Conservation (phyloP, 2,888 invertebrate genomes). For the Alloplasta piceator region DNA sequence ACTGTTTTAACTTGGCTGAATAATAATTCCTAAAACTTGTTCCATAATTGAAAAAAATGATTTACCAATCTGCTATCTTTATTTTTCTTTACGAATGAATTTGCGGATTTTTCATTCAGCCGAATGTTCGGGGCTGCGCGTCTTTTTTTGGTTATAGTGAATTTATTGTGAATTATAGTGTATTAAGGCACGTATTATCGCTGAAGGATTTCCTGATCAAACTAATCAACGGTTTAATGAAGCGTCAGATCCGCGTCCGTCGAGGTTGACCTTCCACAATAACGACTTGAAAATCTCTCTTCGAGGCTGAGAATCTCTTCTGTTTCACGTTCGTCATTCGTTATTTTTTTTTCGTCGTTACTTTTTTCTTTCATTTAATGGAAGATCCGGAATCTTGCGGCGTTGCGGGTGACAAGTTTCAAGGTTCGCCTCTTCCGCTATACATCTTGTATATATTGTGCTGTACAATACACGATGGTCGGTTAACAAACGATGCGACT, state of each 20-base stretch:
- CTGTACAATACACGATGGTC: too few relatives aligned
- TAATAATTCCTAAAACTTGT: too few relatives aligned
- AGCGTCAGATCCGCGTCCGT: slow-evolving; percentile 53
- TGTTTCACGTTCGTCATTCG: background rate
- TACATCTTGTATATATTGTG: background rate
- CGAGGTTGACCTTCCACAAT: slow-evolving; percentile 40
- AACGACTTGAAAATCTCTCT: background rate
- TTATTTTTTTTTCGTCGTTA: background rate
- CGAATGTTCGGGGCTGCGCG: background rate
- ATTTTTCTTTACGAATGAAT: too few relatives aligned
- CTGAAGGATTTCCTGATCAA: slow-evolving; percentile 1
- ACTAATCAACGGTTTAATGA: slow-evolving; percentile 47
- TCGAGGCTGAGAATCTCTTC: background rate
- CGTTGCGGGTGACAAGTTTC: slow-evolving; percentile 64
- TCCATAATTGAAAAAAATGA: too few relatives aligned
- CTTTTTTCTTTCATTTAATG: slow-evolving; percentile 33
- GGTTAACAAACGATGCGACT: too few relatives aligned
- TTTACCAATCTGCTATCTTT: too few relatives aligned
- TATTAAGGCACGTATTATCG: background rate
- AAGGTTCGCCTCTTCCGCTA: slow-evolving; percentile 54
- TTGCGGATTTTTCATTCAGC: too few relatives aligned
- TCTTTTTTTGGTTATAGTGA: background rate
- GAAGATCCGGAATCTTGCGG: slow-evolving; percentile 65
- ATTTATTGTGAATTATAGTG: background rate
- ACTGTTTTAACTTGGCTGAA: too few relatives aligned